A percentile compares a stretch with the other conserved stretches of the same genome.
Evolutionary conservation across 2,888 invertebrate genomes (phyloP).

Genomic region (Gastrophysa polygoni): DNA sequence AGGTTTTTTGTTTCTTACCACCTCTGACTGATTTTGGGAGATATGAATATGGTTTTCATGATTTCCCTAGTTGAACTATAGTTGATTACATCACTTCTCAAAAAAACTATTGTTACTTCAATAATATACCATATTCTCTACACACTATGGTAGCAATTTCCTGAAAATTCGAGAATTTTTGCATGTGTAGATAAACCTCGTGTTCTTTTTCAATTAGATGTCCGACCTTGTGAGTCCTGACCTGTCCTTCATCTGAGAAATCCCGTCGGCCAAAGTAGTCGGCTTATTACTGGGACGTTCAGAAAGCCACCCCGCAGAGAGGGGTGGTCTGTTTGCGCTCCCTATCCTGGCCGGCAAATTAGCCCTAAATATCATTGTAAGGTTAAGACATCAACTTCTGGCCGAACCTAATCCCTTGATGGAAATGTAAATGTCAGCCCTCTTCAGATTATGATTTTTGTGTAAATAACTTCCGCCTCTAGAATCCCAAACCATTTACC

Average conservation of each 20-base stretch:
- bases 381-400: constrained; percentile 34
- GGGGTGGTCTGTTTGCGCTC: constrained; percentile 53
- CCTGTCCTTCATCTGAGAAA: constrained; percentile 34
- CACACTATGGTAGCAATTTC: no score
- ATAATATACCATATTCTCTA: no score
- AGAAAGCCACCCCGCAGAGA: constrained; percentile 46
- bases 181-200: no score
- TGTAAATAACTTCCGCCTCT: not conserved
- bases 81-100: no score
- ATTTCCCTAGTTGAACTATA: no score
- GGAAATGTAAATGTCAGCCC: constrained; percentile 35
- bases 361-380: constrained; percentile 42
- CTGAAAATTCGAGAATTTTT: no score
- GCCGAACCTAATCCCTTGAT: constrained; percentile 36
- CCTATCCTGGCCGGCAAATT: constrained; percentile 46
- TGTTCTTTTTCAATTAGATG: no score
- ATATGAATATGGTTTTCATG: no score
- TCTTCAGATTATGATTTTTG: not conserved
- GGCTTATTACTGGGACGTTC: constrained; percentile 41
- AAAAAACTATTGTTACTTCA: no score
- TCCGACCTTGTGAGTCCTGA: no score
- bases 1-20: no score
- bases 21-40: no score
- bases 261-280: constrained; percentile 43
- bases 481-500: constrained; percentile 11